Conservation (phyloP, 2,888 invertebrate species). For the Gasteruption jaculator region DNA sequence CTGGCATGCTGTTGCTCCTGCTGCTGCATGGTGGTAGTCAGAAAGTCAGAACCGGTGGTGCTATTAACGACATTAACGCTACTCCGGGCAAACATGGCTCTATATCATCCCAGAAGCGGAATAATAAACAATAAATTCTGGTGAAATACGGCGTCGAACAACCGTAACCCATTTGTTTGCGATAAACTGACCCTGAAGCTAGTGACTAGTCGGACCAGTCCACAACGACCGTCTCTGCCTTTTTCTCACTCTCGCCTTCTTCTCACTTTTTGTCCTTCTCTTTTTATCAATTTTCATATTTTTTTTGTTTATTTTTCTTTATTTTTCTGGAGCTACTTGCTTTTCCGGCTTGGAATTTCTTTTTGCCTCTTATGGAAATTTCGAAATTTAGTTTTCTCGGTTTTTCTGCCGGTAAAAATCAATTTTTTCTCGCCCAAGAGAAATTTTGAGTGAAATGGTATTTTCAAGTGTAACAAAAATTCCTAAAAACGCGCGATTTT, state of each 20-base stretch:
- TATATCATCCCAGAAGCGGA: constrained; percentile 43
- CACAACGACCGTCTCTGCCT: constrained; percentile 30
- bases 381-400: too few species aligned
- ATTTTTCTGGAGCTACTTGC: background rate
- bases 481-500: too few species aligned
- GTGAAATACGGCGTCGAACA: constrained; percentile 49
- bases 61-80: constrained; percentile 50
- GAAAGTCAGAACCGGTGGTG: constrained; percentile 39
- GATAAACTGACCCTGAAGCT: constrained; percentile 49
- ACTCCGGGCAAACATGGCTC: constrained; percentile 45
- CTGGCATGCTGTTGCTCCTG: too few species aligned
- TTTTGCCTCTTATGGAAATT: too few species aligned
- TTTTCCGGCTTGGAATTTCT: background rate
- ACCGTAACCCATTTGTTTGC: constrained; percentile 51
- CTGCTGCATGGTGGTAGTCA: too few species aligned
- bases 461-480: too few species aligned
- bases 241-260: constrained; percentile 21
- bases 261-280: constrained; percentile 5
- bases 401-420: too few species aligned
- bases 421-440: too few species aligned
- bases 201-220: constrained; percentile 48
- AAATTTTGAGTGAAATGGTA: too few species aligned
- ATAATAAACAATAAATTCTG: constrained; percentile 50
- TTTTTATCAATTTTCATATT: constrained; percentile 11
- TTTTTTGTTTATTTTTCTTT: background rate